Conservation (phyloP, 2,113 vertebrate species). For the Crotalus tigris region DNA sequence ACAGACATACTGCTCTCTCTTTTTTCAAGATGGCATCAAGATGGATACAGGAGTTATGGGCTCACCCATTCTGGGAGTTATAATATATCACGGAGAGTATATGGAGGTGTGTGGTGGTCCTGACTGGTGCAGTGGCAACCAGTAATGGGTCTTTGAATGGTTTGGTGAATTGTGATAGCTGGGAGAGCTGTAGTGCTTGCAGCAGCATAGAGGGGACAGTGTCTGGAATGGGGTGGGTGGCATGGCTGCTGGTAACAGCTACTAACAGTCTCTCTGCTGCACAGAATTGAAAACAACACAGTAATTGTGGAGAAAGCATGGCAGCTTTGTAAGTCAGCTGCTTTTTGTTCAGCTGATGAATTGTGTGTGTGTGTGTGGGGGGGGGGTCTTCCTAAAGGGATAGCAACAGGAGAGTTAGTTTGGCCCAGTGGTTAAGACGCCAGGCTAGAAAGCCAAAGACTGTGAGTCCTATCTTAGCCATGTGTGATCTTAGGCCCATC, state of each 20-base stretch:
- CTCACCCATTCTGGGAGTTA: not conserved
- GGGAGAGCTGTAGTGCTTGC: not conserved
- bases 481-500: not conserved
- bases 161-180: not conserved
- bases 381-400: not conserved
- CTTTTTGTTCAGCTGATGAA: not conserved
- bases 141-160: not conserved
- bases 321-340: too few species aligned
- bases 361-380: not conserved
- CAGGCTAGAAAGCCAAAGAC: not conserved
- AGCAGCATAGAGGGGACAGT: not conserved
- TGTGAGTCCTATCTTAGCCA: not conserved
- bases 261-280: not conserved
- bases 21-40: not conserved
- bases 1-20: not conserved
- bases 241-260: not conserved
- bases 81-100: not conserved
- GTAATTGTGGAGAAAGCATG: not conserved
- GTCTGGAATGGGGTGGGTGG: not conserved
- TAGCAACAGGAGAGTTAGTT: not conserved
- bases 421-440: too few species aligned
- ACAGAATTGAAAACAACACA: not conserved
- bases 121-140: not conserved
- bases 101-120: not conserved
- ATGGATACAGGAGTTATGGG: not conserved